phyloP scores from a whole-genome alignment of 1,140 invertebrate genomes.

The Drosophila pallidifrons region DNA sequence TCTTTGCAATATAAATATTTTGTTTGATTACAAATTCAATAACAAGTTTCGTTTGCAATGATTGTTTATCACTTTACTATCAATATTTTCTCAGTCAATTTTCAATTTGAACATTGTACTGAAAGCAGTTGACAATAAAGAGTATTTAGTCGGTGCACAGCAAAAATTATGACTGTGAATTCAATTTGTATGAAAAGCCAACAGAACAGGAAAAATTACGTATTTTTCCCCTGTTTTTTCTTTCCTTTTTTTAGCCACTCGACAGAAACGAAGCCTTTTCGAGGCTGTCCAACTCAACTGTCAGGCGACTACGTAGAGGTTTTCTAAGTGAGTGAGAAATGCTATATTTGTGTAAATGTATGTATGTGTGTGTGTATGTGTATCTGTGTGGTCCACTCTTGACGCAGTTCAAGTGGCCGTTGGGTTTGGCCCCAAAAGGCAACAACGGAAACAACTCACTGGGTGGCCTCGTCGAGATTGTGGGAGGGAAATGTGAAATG shows the following conservation, averaged over 20 bases:
- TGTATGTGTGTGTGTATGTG: slow-evolving; percentile 17
- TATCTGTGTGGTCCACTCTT: slow-evolving; percentile 64
- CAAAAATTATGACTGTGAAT: slow-evolving; percentile 47
- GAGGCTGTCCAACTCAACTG: slow-evolving; percentile 60
- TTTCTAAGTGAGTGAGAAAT: slow-evolving; percentile 24
- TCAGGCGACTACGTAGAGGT: slow-evolving; percentile 47
- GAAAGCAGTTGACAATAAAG: neutral
- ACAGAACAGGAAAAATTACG: slow-evolving; percentile 40
- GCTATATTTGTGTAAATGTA: neutral
- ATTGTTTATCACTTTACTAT: no score
- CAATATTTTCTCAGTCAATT: no score
- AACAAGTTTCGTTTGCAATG: no score
- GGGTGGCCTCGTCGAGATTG: slow-evolving; percentile 35
- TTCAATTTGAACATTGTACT: no score
- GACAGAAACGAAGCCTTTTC: slow-evolving; percentile 46
- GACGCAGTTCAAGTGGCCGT: slow-evolving; percentile 59
- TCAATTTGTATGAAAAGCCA: slow-evolving; percentile 58
- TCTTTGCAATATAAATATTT: no score
- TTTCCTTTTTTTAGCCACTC: slow-evolving; percentile 55
- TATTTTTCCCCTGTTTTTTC: slow-evolving; percentile 17
- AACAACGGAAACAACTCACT: slow-evolving; percentile 61
- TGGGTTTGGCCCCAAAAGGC: slow-evolving; percentile 45
- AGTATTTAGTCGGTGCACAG: slow-evolving; percentile 28
- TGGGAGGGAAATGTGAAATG: slow-evolving; percentile 12
- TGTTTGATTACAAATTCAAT: no score